A percentile compares a stretch with the other conserved stretches of the same genome.
phyloP scores from a whole-genome alignment of 2,888 invertebrate species.

The Sericinus montela region DNA sequence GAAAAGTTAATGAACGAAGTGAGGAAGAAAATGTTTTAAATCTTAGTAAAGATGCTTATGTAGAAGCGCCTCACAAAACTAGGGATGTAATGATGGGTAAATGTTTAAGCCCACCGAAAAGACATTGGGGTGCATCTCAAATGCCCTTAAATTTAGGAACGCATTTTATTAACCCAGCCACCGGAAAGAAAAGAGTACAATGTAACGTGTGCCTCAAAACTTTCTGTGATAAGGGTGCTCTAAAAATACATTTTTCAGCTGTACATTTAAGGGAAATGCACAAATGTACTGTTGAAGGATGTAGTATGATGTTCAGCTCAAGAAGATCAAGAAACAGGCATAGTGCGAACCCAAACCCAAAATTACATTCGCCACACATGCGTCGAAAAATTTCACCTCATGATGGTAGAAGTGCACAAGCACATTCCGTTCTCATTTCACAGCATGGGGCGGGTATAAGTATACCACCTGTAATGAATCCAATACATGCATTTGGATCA shows the following conservation, averaged over 20 bases:
- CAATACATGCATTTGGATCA: slow-evolving; percentile 86
- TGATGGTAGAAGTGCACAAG: slow-evolving; percentile 93
- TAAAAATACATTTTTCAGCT: slow-evolving; percentile 99
- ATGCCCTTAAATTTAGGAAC: slow-evolving; percentile 91
- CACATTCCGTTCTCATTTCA: slow-evolving; percentile 89
- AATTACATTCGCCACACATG: slow-evolving; percentile 96
- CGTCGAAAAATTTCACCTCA: slow-evolving; percentile 96
- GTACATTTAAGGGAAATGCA: slow-evolving; percentile 99
- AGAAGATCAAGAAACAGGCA: slow-evolving; percentile 96
- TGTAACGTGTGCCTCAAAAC: slow-evolving; percentile 99
- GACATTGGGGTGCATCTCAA: slow-evolving; percentile 88
- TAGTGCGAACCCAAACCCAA: slow-evolving; percentile 98
- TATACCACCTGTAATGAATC: slow-evolving; percentile 83
- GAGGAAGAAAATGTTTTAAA: slow-evolving; percentile 70
- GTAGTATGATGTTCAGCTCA: slow-evolving; percentile 99
- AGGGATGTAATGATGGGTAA: slow-evolving; percentile 80
- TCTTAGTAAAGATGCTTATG: slow-evolving; percentile 67
- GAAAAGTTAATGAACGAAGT: slow-evolving; percentile 48
- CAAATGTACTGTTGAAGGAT: slow-evolving; percentile 98
- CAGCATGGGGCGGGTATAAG: slow-evolving; percentile 82
- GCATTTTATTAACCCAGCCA: slow-evolving; percentile 94
- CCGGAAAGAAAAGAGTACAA: slow-evolving; percentile 97
- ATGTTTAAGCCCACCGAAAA: slow-evolving; percentile 86
- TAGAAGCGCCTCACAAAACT: slow-evolving; percentile 55
- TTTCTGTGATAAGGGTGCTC: slow-evolving; percentile 99